Percentiles rank a stretch among this genome's conserved stretches.
These are phyloP conservation scores for Trachelus stipa DNA, from an alignment of 2,888 invertebrate species.

Conservation along the genomic window DNA sequence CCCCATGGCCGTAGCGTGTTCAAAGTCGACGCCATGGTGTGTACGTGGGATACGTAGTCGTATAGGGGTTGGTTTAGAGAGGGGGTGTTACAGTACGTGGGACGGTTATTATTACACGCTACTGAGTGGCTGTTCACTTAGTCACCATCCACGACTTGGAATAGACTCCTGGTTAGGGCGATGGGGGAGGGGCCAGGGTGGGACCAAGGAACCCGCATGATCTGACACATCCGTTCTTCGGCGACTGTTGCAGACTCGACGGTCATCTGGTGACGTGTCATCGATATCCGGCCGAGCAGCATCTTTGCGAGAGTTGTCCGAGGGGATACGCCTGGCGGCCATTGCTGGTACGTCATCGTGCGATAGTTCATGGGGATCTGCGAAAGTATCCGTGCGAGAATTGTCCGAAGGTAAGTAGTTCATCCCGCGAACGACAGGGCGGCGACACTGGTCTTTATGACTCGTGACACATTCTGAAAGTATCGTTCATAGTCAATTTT, in stretches of 20 bases:
- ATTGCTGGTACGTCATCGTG: constrained; percentile 84
- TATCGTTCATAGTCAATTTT: constrained; percentile 66
- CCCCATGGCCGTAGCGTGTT: constrained; percentile 37
- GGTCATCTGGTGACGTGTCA: constrained; percentile 84
- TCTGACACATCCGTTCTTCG: too few relatives aligned
- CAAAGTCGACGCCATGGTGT: not conserved
- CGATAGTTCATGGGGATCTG: constrained; percentile 82
- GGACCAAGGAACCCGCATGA: too few relatives aligned
- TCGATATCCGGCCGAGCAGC: constrained; percentile 82
- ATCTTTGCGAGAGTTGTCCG: constrained; percentile 86
- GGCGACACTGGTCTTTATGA: too few relatives aligned
- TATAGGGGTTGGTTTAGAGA: too few relatives aligned
- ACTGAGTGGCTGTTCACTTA: constrained; percentile 40
- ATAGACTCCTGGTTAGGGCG: constrained; percentile 16
- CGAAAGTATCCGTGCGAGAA: constrained; percentile 94
- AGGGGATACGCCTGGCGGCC: constrained; percentile 86
- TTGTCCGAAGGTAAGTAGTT: constrained; percentile 80
- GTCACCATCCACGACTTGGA: constrained; percentile 46
- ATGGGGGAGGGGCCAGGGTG: not conserved
- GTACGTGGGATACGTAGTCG: not conserved
- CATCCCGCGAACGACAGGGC: too few relatives aligned
- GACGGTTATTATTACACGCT: constrained; percentile 22
- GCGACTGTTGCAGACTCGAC: constrained; percentile 78
- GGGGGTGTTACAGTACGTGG: constrained; percentile 4
- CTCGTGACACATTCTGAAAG: constrained; percentile 25